Conservation (phyloP, 2,113 vertebrate species). For the Stigmatopora nigra region DNA sequence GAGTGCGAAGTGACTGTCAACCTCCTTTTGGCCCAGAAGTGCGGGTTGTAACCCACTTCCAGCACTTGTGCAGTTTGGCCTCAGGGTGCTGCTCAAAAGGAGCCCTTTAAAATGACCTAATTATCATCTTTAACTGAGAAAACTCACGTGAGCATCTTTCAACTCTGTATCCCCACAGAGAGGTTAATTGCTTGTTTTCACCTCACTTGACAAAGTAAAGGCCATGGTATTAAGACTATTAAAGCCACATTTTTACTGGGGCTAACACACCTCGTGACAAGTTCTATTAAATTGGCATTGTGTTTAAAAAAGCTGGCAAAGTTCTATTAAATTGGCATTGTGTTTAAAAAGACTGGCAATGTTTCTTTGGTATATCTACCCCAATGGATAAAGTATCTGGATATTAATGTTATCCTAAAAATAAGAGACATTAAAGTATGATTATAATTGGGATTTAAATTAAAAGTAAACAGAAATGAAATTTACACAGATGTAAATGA, state of each 20-base stretch:
- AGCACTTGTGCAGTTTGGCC: slow-evolving; percentile 30
- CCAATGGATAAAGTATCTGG: too few species aligned
- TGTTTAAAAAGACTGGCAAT: too few species aligned
- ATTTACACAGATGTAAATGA: too few species aligned
- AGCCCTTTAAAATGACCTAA: slow-evolving; percentile 28
- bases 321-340: too few species aligned
- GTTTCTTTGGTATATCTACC: too few species aligned
- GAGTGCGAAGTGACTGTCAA: slow-evolving; percentile 53
- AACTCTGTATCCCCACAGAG: slow-evolving; percentile 3
- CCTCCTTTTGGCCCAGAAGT: slow-evolving; percentile 13
- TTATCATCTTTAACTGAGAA: slow-evolving; percentile 6
- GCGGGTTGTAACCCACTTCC: slow-evolving; percentile 44
- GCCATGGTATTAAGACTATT: not conserved
- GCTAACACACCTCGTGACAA: not conserved
- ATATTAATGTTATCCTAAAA: too few species aligned
- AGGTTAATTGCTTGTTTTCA: slow-evolving; percentile 10
- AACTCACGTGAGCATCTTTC: slow-evolving; percentile 5
- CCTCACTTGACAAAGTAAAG: slow-evolving; percentile 2
- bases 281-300: too few species aligned
- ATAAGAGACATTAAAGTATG: too few species aligned
- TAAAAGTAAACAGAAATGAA: too few species aligned
- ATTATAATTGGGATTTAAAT: too few species aligned
- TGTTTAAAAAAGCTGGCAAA: too few species aligned
- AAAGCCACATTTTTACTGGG: not conserved
- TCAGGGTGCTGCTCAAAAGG: slow-evolving; percentile 29